These are phyloP conservation scores for Dusona sp. DNA, from an alignment of 2,888 invertebrate genomes.

Conservation along the genomic window DNA sequence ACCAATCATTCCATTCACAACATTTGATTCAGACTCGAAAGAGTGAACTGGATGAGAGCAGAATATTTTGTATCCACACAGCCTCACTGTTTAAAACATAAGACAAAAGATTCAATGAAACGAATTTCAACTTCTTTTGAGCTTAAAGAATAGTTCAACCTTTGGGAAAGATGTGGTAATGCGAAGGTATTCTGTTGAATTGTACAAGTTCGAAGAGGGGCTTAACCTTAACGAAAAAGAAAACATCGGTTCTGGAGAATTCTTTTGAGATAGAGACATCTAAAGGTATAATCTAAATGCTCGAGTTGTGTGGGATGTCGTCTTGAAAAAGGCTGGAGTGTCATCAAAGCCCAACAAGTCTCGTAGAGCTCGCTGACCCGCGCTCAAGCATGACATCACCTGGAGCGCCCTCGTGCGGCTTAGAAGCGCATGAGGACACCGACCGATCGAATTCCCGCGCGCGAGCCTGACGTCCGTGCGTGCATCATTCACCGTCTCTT, in stretches of 20 bases:
- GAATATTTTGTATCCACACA: neutral
- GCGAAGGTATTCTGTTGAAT: neutral
- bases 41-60: neutral
- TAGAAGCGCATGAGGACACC: conserved; percentile 72
- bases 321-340: conserved; percentile 13
- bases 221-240: neutral
- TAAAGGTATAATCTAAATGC: neutral
- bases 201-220: neutral
- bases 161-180: neutral
- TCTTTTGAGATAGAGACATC: neutral
- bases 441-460: conserved; percentile 76
- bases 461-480: conserved; percentile 49
- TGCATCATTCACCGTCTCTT: conserved; percentile 54
- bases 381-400: conserved; percentile 66
- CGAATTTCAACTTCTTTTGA: neutral
- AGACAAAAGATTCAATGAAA: neutral
- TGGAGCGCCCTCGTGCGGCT: conserved; percentile 58
- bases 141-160: neutral
- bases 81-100: neutral
- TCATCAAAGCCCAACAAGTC: conserved; percentile 27
- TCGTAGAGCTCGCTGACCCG: conserved; percentile 56
- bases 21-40: neutral
- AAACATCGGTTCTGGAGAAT: neutral
- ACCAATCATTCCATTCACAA: neutral
- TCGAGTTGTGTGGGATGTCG: neutral